Evolutionary conservation across 1,140 invertebrate species (phyloP).

Genomic region (Drosophila tsacasi): DNA sequence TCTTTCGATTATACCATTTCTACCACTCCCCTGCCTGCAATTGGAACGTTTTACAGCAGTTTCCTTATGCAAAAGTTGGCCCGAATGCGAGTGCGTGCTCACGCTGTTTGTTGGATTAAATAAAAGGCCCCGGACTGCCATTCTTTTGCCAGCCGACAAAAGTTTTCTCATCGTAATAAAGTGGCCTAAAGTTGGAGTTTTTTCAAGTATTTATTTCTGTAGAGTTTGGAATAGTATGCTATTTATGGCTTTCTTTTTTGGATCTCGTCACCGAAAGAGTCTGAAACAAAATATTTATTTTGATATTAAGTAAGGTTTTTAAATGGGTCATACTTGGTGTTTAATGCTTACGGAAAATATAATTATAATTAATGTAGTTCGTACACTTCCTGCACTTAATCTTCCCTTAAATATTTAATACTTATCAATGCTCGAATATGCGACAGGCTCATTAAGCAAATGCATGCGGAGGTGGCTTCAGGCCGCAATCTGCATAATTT

Average conservation of each 20-base stretch:
- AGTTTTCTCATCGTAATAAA: constrained; percentile 70
- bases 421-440: constrained; percentile 27
- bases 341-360: too few species aligned
- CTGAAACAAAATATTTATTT: neutral
- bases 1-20: neutral
- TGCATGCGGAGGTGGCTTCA: constrained; percentile 7
- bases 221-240: constrained; percentile 47
- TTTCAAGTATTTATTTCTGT: neutral
- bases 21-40: constrained; percentile 40
- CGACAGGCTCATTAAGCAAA: constrained; percentile 28
- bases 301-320: neutral
- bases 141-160: constrained; percentile 30
- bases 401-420: constrained; percentile 17
- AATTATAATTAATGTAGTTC: neutral
- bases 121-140: constrained; percentile 37
- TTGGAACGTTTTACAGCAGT: constrained; percentile 71
- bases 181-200: constrained; percentile 48
- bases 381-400: neutral
- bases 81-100: constrained; percentile 56
- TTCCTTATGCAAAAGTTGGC: constrained; percentile 74
- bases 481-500: constrained; percentile 44
- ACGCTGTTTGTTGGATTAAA: constrained; percentile 33
- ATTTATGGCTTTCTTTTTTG: neutral
- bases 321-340: neutral
- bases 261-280: neutral